These are phyloP conservation scores for Hemicrepidius hirtus DNA, from an alignment of 2,888 invertebrate genomes.

Conservation along the genomic window DNA sequence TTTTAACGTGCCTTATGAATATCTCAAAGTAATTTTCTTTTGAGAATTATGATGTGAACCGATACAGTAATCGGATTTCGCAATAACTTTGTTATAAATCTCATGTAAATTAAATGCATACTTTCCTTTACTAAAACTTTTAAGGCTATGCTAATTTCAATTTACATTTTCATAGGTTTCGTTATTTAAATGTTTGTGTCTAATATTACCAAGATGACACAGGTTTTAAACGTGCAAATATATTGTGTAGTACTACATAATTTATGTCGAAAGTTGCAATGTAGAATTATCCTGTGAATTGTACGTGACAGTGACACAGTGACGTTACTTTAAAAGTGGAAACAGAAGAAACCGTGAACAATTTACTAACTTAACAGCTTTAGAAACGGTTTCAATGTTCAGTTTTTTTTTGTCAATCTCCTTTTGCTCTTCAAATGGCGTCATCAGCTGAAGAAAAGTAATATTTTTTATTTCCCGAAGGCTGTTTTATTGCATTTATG, in stretches of 20 bases:
- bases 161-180: slow-evolving; percentile 36
- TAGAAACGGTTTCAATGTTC: not conserved
- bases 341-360: too few species aligned
- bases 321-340: too few species aligned
- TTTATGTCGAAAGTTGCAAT: not conserved
- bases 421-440: slow-evolving; percentile 8
- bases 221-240: not conserved
- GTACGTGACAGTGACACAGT: too few species aligned
- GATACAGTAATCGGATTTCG: slow-evolving; percentile 33
- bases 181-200: slow-evolving; percentile 24
- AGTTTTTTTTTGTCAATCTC: not conserved
- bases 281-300: too few species aligned
- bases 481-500: slow-evolving; percentile 27
- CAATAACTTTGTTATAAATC: slow-evolving; percentile 36
- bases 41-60: slow-evolving; percentile 26
- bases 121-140: slow-evolving; percentile 36
- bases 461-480: slow-evolving; percentile 19
- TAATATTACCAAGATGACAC: slow-evolving; percentile 2
- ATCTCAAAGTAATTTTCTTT: slow-evolving; percentile 19
- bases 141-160: slow-evolving; percentile 35
- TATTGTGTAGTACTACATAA: too few species aligned
- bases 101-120: slow-evolving; percentile 38
- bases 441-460: slow-evolving; percentile 16
- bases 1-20: slow-evolving; percentile 27
- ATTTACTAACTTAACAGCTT: too few species aligned